Evolutionary conservation across 2,888 invertebrate species (phyloP), one percentile per base, ranked within the genome.

Genomic region (Sphaeridia pumilis): DNA sequence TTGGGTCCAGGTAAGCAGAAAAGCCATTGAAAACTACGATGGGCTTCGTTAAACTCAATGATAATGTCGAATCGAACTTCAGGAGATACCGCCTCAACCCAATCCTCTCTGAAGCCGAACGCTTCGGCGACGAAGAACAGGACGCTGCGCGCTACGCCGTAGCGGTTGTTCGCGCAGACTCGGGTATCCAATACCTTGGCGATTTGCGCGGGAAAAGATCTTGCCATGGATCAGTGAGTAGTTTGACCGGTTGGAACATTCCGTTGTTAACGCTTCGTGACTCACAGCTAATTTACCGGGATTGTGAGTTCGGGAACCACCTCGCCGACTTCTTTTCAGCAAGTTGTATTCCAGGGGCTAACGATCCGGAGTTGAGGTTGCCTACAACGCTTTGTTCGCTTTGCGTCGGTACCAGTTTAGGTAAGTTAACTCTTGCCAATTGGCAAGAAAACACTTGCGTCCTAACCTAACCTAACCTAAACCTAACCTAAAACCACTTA

Each of bases 1-100:
- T 73, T 31, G 87, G 83, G 0, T 77, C 78, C 64, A 78, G 80
- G 77, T 87, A 72, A 64, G 35, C 49, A 5, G n/a, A n/a, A n/a
- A n/a, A n/a, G n/a, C n/a, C n/a, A n/a, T n/a, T n/a, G n/a, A n/a
- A n/a, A n/a, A n/a, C n/a, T n/a, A n/a, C n/a, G n/a, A n/a, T n/a
- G n/a, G n/a, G n/a, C n/a, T n/a, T n/a, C n/a, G n/a, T n/a, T n/a
- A n/a, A n/a, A 38, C 31, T 14, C 20, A 22, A 44, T 12, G 10
- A 44, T 25, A 44, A 44, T 26, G 24, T 44, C 24, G 20, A 26
- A n/a, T n/a, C n/a, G n/a, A n/a, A n/a, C n/a, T n/a, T n/a, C 35
- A 64, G 64, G 50, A 50, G 55, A 27, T 57, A 55, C 28, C 54
- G 62, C 4, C 55, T 64, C 1, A 64, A 58, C 22, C 64, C 64